Evolutionary conservation across 1,140 invertebrate species (phyloP), one percentile per base, ranked within the genome.

Genomic region (Spodoptera litura): DNA sequence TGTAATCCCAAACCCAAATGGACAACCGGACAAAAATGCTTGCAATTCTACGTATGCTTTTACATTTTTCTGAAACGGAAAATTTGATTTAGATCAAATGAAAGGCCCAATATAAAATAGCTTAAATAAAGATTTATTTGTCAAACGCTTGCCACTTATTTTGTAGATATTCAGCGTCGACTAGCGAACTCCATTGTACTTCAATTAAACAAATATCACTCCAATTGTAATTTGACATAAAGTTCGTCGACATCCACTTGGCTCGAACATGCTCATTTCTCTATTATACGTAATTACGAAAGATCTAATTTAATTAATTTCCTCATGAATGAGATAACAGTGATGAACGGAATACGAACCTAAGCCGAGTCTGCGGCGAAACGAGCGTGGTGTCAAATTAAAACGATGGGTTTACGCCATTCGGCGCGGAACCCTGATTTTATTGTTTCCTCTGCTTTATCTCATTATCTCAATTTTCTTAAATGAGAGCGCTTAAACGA

Each of bases 221-320:
- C 38, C 38, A 10, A 44, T 44, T 44, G 4, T 6, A 8, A 44
- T 44, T 44, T 44, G 38, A 56, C 38, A 4, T 49, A 25, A 66
- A 49, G 62, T 20, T 20, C 10, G 15, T n/a, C 2, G 35, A 15
- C 13, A 15, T 20, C 62, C 20, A 11, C 38, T 20, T 13, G n/a
- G 13, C 27, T 61, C 58, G 11, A 66, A 66, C n/a, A 49, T 12
- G 15, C 62, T 66, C 62, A 70, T 52, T 52, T 49, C 51, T 13
- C 49, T 53, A 49, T 66, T 49, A 66, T 52, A 70, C 20, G 66
- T 5, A 53, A 53, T 53, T 12, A 70, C 59, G 20, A 52, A 9
- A 75, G 15, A 64, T 75, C 25, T 35, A 75, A 75, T 49, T 75
- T 62, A 75, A 75, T 64, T 64, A 62, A 64, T 75, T 75, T 62